Evolutionary conservation across 1,140 invertebrate species (phyloP).

Genomic region (Aphidius ervi): DNA sequence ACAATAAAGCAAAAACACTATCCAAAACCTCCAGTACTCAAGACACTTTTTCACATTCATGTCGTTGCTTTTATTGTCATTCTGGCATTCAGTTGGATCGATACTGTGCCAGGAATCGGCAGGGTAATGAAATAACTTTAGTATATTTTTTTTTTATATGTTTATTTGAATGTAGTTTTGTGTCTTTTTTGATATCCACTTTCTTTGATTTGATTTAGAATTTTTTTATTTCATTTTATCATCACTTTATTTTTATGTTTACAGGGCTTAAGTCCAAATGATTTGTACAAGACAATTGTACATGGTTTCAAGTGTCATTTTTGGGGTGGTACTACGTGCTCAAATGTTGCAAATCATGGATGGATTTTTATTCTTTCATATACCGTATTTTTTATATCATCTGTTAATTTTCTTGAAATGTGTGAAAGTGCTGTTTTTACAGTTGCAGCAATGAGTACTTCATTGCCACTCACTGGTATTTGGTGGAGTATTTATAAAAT

Average conservation of each 20-base stretch:
- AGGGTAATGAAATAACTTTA: slow-evolving; percentile 43
- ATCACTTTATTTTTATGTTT: slow-evolving; percentile 15
- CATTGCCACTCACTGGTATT: slow-evolving; percentile 56
- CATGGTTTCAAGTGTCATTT: slow-evolving; percentile 43
- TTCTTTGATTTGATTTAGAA: neutral
- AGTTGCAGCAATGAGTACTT: slow-evolving; percentile 52
- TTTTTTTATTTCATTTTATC: neutral
- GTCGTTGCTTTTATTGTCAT: slow-evolving; percentile 45
- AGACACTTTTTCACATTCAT: slow-evolving; percentile 52
- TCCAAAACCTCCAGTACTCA: slow-evolving; percentile 44
- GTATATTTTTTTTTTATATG: neutral
- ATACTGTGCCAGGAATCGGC: slow-evolving; percentile 50
- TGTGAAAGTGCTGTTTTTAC: slow-evolving; percentile 59
- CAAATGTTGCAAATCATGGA: slow-evolving; percentile 47
- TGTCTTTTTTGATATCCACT: neutral
- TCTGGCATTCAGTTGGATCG: slow-evolving; percentile 50
- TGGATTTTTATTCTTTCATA: slow-evolving; percentile 54
- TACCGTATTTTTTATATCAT: slow-evolving; percentile 48
- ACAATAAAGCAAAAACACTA: slow-evolving; percentile 41
- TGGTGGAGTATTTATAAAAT: slow-evolving; percentile 62
- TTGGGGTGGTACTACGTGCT: slow-evolving; percentile 36
- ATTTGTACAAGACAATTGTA: slow-evolving; percentile 36
- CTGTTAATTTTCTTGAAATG: slow-evolving; percentile 54
- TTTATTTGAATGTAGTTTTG: no score
- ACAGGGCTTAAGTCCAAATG: slow-evolving; percentile 36